Conservation (phyloP, 2,113 vertebrate species). For the Hymenochirus boettgeri region DNA sequence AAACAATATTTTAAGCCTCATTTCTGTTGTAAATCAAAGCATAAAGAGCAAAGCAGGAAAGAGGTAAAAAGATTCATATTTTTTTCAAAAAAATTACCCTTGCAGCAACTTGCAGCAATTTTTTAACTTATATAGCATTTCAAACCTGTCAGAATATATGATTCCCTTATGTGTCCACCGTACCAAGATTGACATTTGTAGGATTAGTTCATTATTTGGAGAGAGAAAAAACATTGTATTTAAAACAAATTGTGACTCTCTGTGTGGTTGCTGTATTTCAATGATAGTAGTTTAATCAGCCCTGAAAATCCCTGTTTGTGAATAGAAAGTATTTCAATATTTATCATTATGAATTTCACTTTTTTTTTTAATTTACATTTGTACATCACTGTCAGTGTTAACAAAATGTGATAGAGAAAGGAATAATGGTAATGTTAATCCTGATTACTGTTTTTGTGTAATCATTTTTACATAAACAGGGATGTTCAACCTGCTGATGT, state of each 20-base stretch:
- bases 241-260: slow-evolving; percentile 23
- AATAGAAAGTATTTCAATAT: slow-evolving; percentile 14
- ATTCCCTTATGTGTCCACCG: neutral
- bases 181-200: slow-evolving; percentile 9
- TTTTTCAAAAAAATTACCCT: slow-evolving; percentile 34
- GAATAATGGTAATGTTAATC: slow-evolving; percentile 5
- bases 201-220: neutral
- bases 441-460: slow-evolving; percentile 10
- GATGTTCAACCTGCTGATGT: no score
- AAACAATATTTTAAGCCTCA: neutral
- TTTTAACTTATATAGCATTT: neutral
- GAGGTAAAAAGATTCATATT: neutral
- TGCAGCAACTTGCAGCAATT: neutral
- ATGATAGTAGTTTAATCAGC: slow-evolving; percentile 12
- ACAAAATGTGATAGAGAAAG: slow-evolving; percentile 1
- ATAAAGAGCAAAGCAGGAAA: neutral
- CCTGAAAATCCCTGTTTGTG: neutral
- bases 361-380: neutral
- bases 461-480: slow-evolving; percentile 12
- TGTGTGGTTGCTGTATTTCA: slow-evolving; percentile 23
- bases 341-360: neutral
- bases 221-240: slow-evolving; percentile 13
- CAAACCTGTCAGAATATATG: neutral
- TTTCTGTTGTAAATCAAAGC: no score
- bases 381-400: slow-evolving; percentile 19